phyloP scores from a whole-genome alignment of 1,140 invertebrate species.

The Linepithema humile region DNA sequence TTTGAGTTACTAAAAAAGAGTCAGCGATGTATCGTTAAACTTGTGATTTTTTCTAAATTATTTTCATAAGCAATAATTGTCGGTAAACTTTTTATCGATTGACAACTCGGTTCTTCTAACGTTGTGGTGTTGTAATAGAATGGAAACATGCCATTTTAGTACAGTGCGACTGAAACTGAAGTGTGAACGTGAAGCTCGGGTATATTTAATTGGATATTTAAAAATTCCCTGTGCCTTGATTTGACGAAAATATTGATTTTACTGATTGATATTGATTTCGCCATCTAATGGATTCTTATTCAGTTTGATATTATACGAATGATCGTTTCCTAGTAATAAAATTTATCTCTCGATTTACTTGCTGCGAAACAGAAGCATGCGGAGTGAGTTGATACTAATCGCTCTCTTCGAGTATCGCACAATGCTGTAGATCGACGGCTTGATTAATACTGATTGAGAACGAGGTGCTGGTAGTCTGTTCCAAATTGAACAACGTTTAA shows the following conservation, averaged over 20 bases:
- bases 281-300: neutral
- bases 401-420: slow-evolving; percentile 19
- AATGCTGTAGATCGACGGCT: slow-evolving; percentile 32
- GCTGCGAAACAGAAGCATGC: neutral
- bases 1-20: neutral
- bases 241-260: neutral
- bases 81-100: neutral
- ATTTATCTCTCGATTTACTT: neutral
- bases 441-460: slow-evolving; percentile 50
- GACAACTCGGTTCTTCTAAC: neutral
- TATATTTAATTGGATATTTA: neutral
- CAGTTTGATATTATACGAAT: neutral
- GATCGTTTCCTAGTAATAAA: neutral
- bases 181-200: neutral
- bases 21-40: neutral
- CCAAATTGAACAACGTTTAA: slow-evolving; percentile 21
- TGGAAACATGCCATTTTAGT: neutral
- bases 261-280: too few species aligned
- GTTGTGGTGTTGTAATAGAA: neutral
- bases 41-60: slow-evolving; percentile 7
- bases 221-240: neutral
- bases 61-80: neutral
- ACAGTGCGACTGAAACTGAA: neutral
- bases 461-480: slow-evolving; percentile 19
- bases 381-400: slow-evolving; percentile 11